These are phyloP conservation scores for Zeugodacus cucurbitae DNA, from an alignment of 1,140 invertebrate species.

Conservation along the genomic window DNA sequence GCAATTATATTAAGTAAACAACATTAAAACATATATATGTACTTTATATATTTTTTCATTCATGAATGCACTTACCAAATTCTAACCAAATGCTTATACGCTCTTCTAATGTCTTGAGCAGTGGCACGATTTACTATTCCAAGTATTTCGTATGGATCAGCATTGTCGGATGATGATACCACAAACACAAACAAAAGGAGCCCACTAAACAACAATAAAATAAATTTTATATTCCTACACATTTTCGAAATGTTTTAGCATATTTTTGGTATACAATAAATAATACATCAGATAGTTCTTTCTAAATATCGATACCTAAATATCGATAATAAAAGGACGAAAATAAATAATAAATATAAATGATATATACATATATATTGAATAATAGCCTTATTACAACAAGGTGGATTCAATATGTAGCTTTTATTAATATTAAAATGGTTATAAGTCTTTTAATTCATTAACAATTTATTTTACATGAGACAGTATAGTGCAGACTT, in stretches of 20 bases:
- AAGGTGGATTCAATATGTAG: too few relatives aligned
- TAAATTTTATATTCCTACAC: neutral
- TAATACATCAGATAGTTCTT: too few relatives aligned
- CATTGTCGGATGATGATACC: neutral
- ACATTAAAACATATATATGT: neutral
- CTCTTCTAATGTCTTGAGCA: conserved; percentile 84
- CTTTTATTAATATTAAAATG: too few relatives aligned
- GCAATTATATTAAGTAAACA: neutral
- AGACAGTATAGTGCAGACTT: too few relatives aligned
- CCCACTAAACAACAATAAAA: neutral
- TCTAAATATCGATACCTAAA: too few relatives aligned
- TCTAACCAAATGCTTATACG: conserved; percentile 89
- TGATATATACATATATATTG: too few relatives aligned
- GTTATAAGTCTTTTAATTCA: too few relatives aligned
- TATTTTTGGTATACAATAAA: too few relatives aligned
- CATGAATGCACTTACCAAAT: conserved; percentile 77
- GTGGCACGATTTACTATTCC: conserved; percentile 80
- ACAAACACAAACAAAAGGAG: neutral
- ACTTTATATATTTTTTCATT: conserved; percentile 14
- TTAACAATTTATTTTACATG: too few relatives aligned
- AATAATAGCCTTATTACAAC: too few relatives aligned
- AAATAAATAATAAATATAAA: too few relatives aligned
- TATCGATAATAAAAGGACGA: too few relatives aligned
- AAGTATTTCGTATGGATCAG: conserved; percentile 82
- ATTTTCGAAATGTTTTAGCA: neutral